A percentile compares a stretch with the other conserved stretches of the same genome.
These are phyloP conservation scores for Ammodytes dubius DNA, from an alignment of 2,113 vertebrate genomes.

Conservation along the genomic window DNA sequence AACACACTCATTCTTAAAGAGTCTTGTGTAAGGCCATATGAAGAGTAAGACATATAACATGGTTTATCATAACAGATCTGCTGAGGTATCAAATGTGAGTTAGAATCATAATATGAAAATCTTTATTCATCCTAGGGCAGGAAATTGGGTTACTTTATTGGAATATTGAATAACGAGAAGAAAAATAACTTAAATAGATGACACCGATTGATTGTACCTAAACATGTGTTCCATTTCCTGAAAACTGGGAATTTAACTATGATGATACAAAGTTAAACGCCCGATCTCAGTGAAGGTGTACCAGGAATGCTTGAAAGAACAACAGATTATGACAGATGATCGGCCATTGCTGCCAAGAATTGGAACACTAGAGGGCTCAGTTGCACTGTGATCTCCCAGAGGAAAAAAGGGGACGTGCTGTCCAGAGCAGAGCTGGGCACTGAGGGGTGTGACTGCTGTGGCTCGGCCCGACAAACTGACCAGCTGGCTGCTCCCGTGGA, in stretches of 20 bases:
- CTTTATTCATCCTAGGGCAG: no score
- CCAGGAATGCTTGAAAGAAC: neutral
- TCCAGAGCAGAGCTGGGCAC: constrained; percentile 6
- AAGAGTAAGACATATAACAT: neutral
- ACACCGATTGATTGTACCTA: no score
- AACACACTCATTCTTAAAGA: neutral
- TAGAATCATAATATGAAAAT: no score
- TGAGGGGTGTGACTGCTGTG: constrained; percentile 52
- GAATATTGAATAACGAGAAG: no score
- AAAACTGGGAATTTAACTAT: neutral
- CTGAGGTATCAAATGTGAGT: neutral
- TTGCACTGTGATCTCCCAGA: constrained; percentile 29
- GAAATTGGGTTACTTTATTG: no score
- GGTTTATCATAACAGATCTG: neutral
- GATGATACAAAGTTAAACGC: neutral
- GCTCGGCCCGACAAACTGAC: constrained; percentile 59
- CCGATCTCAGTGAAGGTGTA: neutral
- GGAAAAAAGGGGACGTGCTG: neutral
- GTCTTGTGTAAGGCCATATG: neutral
- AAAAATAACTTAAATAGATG: no score
- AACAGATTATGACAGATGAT: neutral
- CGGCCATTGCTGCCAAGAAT: neutral
- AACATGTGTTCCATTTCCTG: neutral
- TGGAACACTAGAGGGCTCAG: constrained; percentile 75
- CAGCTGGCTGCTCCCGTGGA: constrained; percentile 66